Evolutionary conservation across 2,113 vertebrate genomes (phyloP).

Genomic region (Pteronura brasiliensis): DNA sequence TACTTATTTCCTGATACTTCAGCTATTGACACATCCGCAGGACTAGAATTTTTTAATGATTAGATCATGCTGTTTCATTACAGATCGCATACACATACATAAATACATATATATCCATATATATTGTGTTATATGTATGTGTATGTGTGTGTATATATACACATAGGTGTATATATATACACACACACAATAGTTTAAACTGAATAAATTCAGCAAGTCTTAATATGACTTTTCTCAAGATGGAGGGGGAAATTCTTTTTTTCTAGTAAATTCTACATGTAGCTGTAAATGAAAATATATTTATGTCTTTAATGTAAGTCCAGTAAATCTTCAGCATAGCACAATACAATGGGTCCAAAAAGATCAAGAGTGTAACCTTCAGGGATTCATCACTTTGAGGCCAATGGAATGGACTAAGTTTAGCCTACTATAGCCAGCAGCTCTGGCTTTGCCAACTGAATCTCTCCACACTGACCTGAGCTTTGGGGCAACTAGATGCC

Average conservation of each 20-base stretch:
- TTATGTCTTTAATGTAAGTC: not conserved
- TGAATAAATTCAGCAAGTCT: not conserved
- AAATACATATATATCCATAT: not conserved
- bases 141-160: not conserved
- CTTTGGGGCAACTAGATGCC: not conserved
- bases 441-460: not conserved
- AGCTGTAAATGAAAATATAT: not conserved
- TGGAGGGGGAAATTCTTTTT: not conserved
- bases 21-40: constrained; percentile 1
- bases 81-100: not conserved
- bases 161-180: not conserved
- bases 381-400: not conserved
- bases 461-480: not conserved
- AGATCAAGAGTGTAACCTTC: not conserved
- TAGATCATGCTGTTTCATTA: not conserved
- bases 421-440: not conserved
- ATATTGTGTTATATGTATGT: not conserved
- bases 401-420: not conserved
- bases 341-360: not conserved
- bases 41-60: not conserved
- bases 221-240: not conserved
- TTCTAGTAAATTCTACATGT: not conserved
- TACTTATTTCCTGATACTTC: not conserved
- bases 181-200: not conserved
- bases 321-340: not conserved